Base-by-base conservation (phyloP, 2,888 invertebrate genomes). In the Drosophila meridionalis region DNA sequence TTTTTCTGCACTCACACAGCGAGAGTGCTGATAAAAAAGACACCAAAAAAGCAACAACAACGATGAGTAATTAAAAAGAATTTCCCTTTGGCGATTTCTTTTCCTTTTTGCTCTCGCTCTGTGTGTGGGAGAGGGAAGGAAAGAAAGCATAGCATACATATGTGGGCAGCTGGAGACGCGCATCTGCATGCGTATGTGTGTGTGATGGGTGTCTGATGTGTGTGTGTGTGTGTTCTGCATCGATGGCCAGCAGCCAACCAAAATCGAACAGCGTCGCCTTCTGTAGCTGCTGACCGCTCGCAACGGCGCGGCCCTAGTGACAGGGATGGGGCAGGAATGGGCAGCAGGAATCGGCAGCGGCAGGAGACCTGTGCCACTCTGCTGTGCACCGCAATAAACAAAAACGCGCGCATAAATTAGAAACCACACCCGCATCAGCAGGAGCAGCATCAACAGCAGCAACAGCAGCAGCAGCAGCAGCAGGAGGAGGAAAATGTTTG, bases 351-450 rank as follows among this genome's bases (percentile, higher is more conserved):
- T 9, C 2, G 14, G 20, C 4, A 4, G 6, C 11, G 45, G 20
- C 12, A 40, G 7, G 20, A 52, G 45, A 34, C 34, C 36, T 7
- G 32, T 38, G 38, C 38, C 36, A 40, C 43, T 48, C 52, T 34
- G 53, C 53, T 67, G 60, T 76, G 72, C 61, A 71, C 71, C 73
- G 70, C 85, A 76, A 89, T 84, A 89, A 89, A 87, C 87, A 87
- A 84, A 76, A 79, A 86, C 67, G 53, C 73, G 71, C 74, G 73
- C 90, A 87, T 89, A 85, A 87, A 85, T 87, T 81, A 90, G 65
- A 77, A 68, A 82, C 82, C 75, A 73, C 66, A 67, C 60, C 81
- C 77, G 67, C 73, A 59, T 40, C 60, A 68, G 38, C 50, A 65
- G 20, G 48, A 61, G 42, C 40, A 38, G 20, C 61, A 47, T 8